Evolutionary conservation across 2,113 vertebrate genomes (phyloP), one percentile per base, ranked within the genome.

Genomic region (Alligator mississippiensis): DNA sequence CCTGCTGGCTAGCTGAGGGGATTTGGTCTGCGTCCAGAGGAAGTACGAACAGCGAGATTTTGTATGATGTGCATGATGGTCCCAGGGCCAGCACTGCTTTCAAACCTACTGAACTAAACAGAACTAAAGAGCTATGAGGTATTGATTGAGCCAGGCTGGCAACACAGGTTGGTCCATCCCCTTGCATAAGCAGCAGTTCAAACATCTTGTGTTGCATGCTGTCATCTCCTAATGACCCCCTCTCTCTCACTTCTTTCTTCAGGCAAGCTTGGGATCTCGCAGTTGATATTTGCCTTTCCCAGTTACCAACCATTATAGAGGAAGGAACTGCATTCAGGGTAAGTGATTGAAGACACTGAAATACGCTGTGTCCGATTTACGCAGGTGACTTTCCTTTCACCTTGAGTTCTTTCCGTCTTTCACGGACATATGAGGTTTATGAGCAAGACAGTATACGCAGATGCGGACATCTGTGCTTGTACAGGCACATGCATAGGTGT

Each of bases 261-360:
- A 99, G 99, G 99, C 99, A 99, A 96, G 99, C 99, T 1, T 99
- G 99, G 99, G 99, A 99, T 97, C 98, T 99, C 1, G 99, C 99
- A 0, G 99, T 99, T 87, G 99, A 99, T 97, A 99, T 99, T 88
- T 99, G 99, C 93, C 99, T 99, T 82, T 99, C 99, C 85, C 99
- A 99, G 94, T 97, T 99, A 82, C 99, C 99, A 6, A 99, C 99
- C 34, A 99, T 99, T 96, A 99, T 99, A 3, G 99, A 99, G 95
- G 99, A 99, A 84, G 99, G 99, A 95, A 99, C 99, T 2, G 98
- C 99, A 16, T 99, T 99, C 96, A 98, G 99, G 98, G 99, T 99
- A 95, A 99, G 99, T 94, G 34, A 83, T 64, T 21, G 14, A 0
- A 13, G 5, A 5, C 2, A 21, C 25, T 10, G 22, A 4, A 4